Conservation (phyloP, 2,797 vertebrate genomes). For the Rousettus madagascariensis region DNA sequence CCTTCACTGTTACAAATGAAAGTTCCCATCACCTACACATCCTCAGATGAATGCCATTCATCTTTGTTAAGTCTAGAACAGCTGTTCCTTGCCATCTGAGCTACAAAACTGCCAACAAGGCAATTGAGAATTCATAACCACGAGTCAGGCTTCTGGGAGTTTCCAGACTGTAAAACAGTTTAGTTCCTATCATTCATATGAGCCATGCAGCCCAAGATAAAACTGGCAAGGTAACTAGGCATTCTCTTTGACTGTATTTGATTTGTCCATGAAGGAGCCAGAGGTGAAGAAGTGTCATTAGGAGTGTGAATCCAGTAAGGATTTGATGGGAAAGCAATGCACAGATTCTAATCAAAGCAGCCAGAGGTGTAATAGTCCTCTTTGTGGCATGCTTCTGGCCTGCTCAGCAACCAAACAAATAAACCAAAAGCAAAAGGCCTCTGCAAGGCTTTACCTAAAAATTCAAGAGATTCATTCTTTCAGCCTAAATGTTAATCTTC, state of each 20-base stretch:
- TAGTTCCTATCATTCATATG: not conserved
- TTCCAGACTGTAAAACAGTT: not conserved
- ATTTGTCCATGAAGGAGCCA: not conserved
- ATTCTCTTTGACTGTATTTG: not conserved
- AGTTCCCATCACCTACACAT: not conserved
- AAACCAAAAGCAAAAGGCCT: not conserved
- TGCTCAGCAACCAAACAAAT: not conserved
- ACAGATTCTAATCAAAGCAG: not conserved
- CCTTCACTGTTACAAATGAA: not conserved
- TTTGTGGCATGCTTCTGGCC: not conserved
- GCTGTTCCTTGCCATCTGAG: not conserved
- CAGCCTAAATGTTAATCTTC: not conserved
- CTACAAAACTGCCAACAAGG: not conserved
- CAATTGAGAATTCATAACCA: not conserved
- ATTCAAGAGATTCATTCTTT: not conserved
- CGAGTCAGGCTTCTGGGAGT: not conserved
- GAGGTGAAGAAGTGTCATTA: not conserved
- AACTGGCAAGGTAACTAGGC: not conserved
- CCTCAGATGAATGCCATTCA: not conserved
- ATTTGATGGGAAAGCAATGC: not conserved
- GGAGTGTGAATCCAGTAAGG: not conserved
- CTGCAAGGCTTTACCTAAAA: not conserved
- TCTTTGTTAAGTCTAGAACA: not conserved
- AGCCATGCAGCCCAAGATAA: not conserved
- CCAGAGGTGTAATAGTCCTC: accelerated